Evolutionary conservation across 2,888 invertebrate species (phyloP), one percentile per base, ranked within the genome.

Genomic region (Ormia ochracea): DNA sequence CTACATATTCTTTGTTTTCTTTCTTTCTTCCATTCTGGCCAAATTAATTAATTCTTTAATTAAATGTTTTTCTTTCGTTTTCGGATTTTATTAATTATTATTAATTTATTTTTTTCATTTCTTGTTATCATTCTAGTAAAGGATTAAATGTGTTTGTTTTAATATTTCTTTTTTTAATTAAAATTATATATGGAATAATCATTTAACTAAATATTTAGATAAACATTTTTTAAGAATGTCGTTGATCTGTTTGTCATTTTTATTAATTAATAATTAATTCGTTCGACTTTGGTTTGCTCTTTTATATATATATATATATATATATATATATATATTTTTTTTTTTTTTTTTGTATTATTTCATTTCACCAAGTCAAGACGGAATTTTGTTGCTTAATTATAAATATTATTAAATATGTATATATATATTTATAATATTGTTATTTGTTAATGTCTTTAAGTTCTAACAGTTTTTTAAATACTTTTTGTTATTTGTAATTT

Each of bases 361-460:
- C 81, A 81, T 82, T 81, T 83, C 72, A 61, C 76, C 80, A 76
- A 80, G 83, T 84, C 83, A 85, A 85, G 84, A 85, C 84, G 84
- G 84, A 83, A 82, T 85, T 84, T 82, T 83, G 82, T 82, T 84
- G 48, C 78, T 81, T 82, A 77, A 75, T 83, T 78, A 56, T 72
- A 59, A 41, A 59, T 75, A 28, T 31, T 61, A 28, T 72, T 81
- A 48, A 28, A 52, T n/a, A 14, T 41, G 17, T 31, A 54, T 41
- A 33, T 56, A 56, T 43, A 61, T 41, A 41, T 28, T 28, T 3
- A n/a, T n/a, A 65, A 68, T 54, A 45, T 66, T 58, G 36, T 58
- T 69, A 41, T 54, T 72, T 70, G 31, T 45, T 66, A 17, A 12
- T 74, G 43, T 77, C 19, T 58, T 66, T 31, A 23, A 50, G 41